Conservation (phyloP, 2,888 invertebrate species). For the Sarcophaga caerulescens region DNA sequence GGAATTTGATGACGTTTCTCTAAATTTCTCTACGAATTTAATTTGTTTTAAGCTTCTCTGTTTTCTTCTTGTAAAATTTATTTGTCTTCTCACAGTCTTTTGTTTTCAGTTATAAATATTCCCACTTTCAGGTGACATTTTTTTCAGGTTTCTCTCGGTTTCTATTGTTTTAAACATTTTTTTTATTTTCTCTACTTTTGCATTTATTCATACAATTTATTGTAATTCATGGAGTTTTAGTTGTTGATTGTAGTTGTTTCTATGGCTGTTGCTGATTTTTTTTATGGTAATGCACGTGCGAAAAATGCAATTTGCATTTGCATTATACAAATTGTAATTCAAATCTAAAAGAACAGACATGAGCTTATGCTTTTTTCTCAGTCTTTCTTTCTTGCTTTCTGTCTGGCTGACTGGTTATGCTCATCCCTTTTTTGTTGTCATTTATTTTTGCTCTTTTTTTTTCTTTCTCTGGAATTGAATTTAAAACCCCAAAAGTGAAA, state of each 20-base stretch:
- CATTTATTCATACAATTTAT: slow-evolving; percentile 16
- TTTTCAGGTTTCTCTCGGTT: background rate
- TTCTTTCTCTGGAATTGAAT: slow-evolving; percentile 43
- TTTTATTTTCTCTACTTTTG: background rate
- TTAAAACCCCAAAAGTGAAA: slow-evolving; percentile 36
- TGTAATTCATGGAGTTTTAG: no score
- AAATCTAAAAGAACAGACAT: slow-evolving; percentile 24
- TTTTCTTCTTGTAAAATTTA: no score
- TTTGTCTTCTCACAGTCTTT: no score
- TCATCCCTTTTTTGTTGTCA: no score
- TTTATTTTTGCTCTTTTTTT: background rate
- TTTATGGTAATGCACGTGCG: slow-evolving; percentile 64
- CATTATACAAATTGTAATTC: slow-evolving; percentile 28
- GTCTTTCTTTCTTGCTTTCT: background rate
- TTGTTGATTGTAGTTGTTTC: background rate
- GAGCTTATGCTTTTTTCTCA: no score
- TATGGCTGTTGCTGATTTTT: slow-evolving; percentile 6
- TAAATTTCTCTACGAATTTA: no score
- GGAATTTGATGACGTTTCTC: no score
- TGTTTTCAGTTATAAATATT: no score
- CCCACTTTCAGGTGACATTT: background rate
- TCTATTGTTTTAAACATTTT: slow-evolving; percentile 17
- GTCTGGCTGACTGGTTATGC: background rate
- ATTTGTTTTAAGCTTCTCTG: no score
- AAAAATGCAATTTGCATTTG: slow-evolving; percentile 54